Evolutionary conservation across 1,140 invertebrate genomes (phyloP).

Genomic region (Vollenhovia emeryi): DNA sequence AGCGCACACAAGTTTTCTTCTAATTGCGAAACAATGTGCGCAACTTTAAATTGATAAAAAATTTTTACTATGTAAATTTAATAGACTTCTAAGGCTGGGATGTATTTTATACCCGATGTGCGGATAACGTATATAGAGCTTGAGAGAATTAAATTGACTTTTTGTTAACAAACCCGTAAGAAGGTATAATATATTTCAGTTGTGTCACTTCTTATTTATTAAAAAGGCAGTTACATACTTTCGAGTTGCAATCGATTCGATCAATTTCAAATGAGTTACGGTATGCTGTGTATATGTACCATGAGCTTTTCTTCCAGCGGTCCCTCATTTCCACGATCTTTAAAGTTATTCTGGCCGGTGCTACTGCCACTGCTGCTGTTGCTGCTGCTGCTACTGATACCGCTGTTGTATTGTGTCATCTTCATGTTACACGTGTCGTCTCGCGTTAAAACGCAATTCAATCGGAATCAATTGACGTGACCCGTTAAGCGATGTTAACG

Average conservation of each 20-base stretch:
- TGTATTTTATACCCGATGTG: too few species aligned
- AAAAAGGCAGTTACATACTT: neutral
- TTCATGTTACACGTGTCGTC: neutral
- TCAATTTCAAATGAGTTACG: neutral
- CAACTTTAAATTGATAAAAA: too few species aligned
- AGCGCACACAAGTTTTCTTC: too few species aligned
- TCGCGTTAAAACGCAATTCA: neutral
- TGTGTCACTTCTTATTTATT: neutral
- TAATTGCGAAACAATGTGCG: too few species aligned
- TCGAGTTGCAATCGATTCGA: neutral
- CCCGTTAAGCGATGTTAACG: neutral
- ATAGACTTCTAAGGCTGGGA: too few species aligned
- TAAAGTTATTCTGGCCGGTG: slow-evolving; percentile 65
- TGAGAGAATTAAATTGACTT: neutral
- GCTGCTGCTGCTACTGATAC: slow-evolving; percentile 63
- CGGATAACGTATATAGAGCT: too few species aligned
- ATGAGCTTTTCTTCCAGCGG: slow-evolving; percentile 74
- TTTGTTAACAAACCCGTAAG: neutral
- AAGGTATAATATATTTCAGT: neutral
- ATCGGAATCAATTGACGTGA: slow-evolving; percentile 17
- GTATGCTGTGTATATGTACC: too few species aligned
- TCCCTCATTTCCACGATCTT: slow-evolving; percentile 51
- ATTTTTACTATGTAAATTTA: too few species aligned
- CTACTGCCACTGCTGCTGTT: slow-evolving; percentile 70
- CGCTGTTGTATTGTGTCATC: slow-evolving; percentile 73